Base-by-base conservation (phyloP, 2,113 vertebrate species). In the Alouatta palliata region DNA sequence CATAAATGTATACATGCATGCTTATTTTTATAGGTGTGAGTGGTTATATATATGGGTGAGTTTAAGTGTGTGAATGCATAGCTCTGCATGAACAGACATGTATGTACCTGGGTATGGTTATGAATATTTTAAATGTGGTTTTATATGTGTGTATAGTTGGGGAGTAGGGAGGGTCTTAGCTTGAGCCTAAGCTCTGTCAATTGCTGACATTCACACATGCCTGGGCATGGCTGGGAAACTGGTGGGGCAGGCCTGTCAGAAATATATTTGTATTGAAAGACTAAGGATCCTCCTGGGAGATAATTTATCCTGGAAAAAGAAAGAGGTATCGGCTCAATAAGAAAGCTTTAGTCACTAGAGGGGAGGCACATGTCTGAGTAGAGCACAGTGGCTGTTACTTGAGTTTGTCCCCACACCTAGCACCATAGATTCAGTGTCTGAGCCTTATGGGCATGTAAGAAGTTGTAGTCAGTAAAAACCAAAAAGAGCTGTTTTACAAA, bases 171-270 rank as follows among this genome's bases (percentile, higher is more conserved):
- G 76, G 94, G 85, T 93, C 95, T 95, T 82, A 45, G 45, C 70
- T 70, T 58, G 30, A 90, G 81, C 58, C 75, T 86, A 81, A 93
- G 40, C 61, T 87, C 30, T 89, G 37, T 85, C 92, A 93, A 3
- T 47, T 82, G 71, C 64, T 85, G 35, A 84, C 35, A 10, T 93
- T 91, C 76, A 73, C 66, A 94, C 85, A 49, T 97, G 96, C 54
- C 90, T 73, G 54, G 90, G 73, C 92, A 96, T 73, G 76, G 52
- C 82, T 79, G 19, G 43, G 56, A 92, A 97, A 96, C 95, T 94
- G 91, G 93, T 96, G 86, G 37, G 91, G 66, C 96, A 92, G 77
- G 96, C 84, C 87, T 1, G 16, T 68, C 87, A 95, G 61, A 93
- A 82, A 70, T 43, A 30, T 30, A 45, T 79, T 91, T 95, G 87